Evolutionary conservation across 2,888 invertebrate species (phyloP), one percentile per base, ranked within the genome.

Genomic region (Leptogaster cylindrica): DNA sequence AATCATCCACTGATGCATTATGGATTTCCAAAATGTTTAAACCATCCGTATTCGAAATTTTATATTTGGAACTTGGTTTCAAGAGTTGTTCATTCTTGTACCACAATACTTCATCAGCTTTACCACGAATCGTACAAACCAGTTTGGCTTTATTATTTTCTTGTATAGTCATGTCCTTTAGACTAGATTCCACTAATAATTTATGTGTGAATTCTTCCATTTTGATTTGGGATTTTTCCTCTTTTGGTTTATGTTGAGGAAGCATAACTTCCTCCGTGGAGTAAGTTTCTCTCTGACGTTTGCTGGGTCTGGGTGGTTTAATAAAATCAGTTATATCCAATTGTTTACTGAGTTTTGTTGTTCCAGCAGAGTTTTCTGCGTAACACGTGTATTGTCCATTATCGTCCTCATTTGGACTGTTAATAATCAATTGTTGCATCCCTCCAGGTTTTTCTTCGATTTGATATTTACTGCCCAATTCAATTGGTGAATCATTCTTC

Each of bases 341-440:
- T 41, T 78, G 77, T 71, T 79, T 80, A 67, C 79, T 78, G 0
- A 79, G 75, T 69, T 79, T 79, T 75, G 77, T 77, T 68, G 78
- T 75, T 3, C 88, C 89, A 18, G 87, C 82, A 1, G 87, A 84
- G 76, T 88, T 91, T 76, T 89, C 89, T 1, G 91, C 92, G 76
- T 85, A 86, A 75, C 92, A 93, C 0, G 88, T 89, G 74, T 91
- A 93, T 68, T 86, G 84, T 4, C 91, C 92, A 58, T 86, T 87
- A 74, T 93, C 92, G 2, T 82, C 82, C 10, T 82, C 78, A 46
- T 83, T 83, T 0, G 92, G 91, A 61, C 84, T 82, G 23, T 80
- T 81, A 69, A 93, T 88, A 12, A 86, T 82, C 10, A 93, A 77
- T 70, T 88, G 85, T 74, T 89, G 89, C 6, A 89, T 84, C 2